These are phyloP conservation scores for Burhinus bistriatus DNA, from an alignment of 2,113 vertebrate genomes.

Conservation along the genomic window DNA sequence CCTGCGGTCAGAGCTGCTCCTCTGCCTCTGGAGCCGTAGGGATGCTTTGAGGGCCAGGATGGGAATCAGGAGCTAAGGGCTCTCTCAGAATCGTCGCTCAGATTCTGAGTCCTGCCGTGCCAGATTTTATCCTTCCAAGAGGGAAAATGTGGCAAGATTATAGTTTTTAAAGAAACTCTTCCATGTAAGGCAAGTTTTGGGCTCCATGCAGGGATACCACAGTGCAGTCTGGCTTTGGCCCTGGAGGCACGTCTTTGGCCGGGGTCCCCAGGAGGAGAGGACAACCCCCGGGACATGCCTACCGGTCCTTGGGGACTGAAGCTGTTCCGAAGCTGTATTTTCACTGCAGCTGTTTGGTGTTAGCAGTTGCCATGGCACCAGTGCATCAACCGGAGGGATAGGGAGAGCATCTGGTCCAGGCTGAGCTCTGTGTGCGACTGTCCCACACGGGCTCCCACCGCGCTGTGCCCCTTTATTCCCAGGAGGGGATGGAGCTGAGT, in stretches of 20 bases:
- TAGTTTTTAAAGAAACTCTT: not conserved
- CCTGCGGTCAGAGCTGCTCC: not conserved
- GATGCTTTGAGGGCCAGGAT: not conserved
- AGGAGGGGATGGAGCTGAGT: not conserved
- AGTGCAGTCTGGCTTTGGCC: not conserved
- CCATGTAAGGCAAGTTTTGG: not conserved
- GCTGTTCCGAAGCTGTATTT: not conserved
- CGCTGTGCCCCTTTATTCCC: not conserved
- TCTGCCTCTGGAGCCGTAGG: not conserved
- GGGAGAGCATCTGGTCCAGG: not conserved
- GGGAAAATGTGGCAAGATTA: not conserved
- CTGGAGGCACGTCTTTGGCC: not conserved
- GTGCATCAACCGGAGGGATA: not conserved
- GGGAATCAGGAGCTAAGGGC: not conserved
- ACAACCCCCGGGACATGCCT: not conserved
- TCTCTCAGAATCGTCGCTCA: not conserved
- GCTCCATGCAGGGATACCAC: not conserved
- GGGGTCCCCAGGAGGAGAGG: not conserved
- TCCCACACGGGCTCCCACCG: not conserved
- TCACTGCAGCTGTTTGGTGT: not conserved
- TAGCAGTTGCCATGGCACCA: conserved; percentile 52
- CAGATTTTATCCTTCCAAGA: not conserved
- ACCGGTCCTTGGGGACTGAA: not conserved
- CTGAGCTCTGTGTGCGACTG: accelerated
- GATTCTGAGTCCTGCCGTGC: not conserved